Conservation (phyloP, 2,888 invertebrate genomes). For the Stenotaenia linearis region DNA sequence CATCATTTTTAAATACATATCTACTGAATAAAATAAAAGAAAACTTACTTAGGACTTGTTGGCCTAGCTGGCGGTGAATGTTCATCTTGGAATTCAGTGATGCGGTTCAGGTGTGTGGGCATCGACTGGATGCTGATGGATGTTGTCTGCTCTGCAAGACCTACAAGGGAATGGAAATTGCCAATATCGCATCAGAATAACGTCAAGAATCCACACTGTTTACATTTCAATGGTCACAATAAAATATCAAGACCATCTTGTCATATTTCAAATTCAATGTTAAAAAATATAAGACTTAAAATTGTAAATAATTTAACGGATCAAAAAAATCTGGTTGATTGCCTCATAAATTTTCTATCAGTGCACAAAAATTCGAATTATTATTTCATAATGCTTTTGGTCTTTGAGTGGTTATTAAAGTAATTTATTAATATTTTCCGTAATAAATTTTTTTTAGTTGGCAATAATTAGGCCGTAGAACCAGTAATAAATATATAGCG, state of each 20-base stretch:
- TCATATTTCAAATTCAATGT: too few species aligned
- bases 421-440: neutral
- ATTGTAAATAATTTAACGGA: too few species aligned
- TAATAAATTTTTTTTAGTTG: neutral
- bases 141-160: slow-evolving; percentile 17
- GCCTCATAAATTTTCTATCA: too few species aligned
- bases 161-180: slow-evolving; percentile 15
- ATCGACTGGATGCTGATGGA: slow-evolving; percentile 26
- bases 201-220: slow-evolving; percentile 3
- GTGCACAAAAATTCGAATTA: too few species aligned
- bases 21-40: neutral
- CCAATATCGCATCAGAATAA: slow-evolving; percentile 5
- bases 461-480: neutral
- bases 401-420: neutral
- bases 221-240: neutral
- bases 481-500: neutral
- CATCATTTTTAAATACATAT: neutral
- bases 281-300: too few species aligned
- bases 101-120: slow-evolving; percentile 21
- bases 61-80: neutral
- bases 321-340: too few species aligned
- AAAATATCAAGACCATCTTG: neutral
- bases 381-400: neutral
- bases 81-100: slow-evolving; percentile 16
- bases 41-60: neutral